A percentile compares a stretch with the other conserved stretches of the same genome.
Conservation (phyloP, 2,888 invertebrate species). For the Sinopyrophorus schimmeli region DNA sequence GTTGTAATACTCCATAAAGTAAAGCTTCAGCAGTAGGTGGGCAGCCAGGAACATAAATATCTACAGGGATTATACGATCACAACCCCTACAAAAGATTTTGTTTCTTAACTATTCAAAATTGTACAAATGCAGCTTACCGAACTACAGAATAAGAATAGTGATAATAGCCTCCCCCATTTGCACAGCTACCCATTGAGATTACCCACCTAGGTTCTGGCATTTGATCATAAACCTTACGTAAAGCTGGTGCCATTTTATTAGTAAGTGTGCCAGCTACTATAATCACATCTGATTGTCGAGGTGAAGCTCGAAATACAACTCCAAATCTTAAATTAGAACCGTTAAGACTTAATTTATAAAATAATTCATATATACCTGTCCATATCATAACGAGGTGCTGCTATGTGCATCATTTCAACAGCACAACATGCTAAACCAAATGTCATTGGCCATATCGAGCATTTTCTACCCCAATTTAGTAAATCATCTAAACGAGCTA, state of each 20-base stretch:
- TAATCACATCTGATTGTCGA: slow-evolving; percentile 66
- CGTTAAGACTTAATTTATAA: not conserved
- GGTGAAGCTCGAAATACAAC: slow-evolving; percentile 68
- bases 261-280: slow-evolving; percentile 67
- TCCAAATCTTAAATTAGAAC: slow-evolving; percentile 51
- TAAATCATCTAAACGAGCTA: slow-evolving; percentile 67
- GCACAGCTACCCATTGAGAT: slow-evolving; percentile 80
- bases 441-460: slow-evolving; percentile 72
- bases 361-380: slow-evolving; percentile 51
- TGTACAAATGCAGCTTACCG: slow-evolving; percentile 29
- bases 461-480: slow-evolving; percentile 66
- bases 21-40: slow-evolving; percentile 94
- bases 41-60: slow-evolving; percentile 92
- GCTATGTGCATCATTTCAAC: slow-evolving; percentile 73
- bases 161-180: slow-evolving; percentile 77
- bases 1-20: slow-evolving; percentile 79
- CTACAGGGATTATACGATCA: slow-evolving; percentile 79
- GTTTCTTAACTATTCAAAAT: slow-evolving; percentile 3
- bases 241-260: slow-evolving; percentile 73
- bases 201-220: slow-evolving; percentile 72
- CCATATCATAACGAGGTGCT: slow-evolving; percentile 72
- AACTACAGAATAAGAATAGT: slow-evolving; percentile 76
- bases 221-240: slow-evolving; percentile 64
- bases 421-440: slow-evolving; percentile 70
- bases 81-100: slow-evolving; percentile 61